A percentile compares a stretch with the other conserved stretches of the same genome.
Evolutionary conservation across 2,888 invertebrate species (phyloP).

Genomic region (Actias luna): DNA sequence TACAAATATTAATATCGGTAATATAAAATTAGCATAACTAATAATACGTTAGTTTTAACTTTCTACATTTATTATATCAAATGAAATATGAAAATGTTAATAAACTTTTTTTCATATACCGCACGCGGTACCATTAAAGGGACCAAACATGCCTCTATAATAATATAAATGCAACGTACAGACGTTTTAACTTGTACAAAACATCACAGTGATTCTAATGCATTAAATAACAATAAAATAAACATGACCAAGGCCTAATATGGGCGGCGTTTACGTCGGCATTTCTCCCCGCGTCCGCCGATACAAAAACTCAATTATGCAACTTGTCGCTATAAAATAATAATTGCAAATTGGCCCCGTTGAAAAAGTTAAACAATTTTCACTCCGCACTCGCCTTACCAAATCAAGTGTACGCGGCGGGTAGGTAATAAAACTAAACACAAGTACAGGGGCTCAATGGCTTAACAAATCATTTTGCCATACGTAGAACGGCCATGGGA

Average conservation of each 20-base stretch:
- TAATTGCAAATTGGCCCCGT: constrained; percentile 32
- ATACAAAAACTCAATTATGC: constrained; percentile 17
- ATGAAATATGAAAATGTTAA: background rate
- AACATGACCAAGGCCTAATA: constrained; percentile 16
- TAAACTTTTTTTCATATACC: background rate
- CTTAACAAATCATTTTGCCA: constrained; percentile 26
- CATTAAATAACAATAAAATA: constrained; percentile 20
- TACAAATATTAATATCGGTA: no score
- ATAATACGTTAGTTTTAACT: no score
- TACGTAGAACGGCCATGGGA: constrained; percentile 35
- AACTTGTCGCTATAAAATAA: constrained; percentile 31
- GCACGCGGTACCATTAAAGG: background rate
- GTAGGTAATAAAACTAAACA: constrained; percentile 21
- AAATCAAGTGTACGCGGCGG: constrained; percentile 27
- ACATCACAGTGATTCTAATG: constrained; percentile 12
- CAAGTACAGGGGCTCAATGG: constrained; percentile 21
- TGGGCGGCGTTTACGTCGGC: constrained; percentile 8
- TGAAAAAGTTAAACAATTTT: constrained; percentile 31
- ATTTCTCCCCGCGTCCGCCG: constrained; percentile 12
- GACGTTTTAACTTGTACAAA: background rate
- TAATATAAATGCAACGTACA: background rate
- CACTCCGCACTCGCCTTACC: constrained; percentile 30
- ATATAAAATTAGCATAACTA: no score
- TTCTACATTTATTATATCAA: no score
- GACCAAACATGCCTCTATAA: no score